Conservation (phyloP, 2,113 vertebrate genomes). For the Sinocyclocheilus anophthalmus region DNA sequence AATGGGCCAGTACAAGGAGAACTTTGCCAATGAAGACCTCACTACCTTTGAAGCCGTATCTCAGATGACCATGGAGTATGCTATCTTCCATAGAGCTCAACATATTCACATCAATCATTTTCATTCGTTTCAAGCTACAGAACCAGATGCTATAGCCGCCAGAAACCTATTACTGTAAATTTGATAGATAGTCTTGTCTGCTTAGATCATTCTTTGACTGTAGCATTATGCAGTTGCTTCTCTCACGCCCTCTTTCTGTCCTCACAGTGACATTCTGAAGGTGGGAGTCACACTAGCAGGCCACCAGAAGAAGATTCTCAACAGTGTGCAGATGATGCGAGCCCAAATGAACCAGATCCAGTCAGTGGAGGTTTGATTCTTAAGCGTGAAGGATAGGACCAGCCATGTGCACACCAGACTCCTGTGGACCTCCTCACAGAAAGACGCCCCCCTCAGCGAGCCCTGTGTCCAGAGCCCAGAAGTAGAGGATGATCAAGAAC, state of each 20-base stretch:
- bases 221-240: background rate
- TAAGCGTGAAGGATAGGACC: slow-evolving; percentile 32
- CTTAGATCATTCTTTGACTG: background rate
- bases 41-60: slow-evolving; percentile 89
- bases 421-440: slow-evolving; percentile 47
- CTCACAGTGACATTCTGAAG: slow-evolving; percentile 88
- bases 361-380: slow-evolving; percentile 92
- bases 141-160: background rate
- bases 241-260: slow-evolving; percentile 58
- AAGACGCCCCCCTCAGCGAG: slow-evolving; percentile 42
- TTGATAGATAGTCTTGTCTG: background rate
- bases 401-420: slow-evolving; percentile 4
- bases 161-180: background rate
- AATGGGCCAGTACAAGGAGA: slow-evolving; percentile 98
- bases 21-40: slow-evolving; percentile 87
- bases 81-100: background rate
- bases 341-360: slow-evolving; percentile 99
- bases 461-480: slow-evolving; percentile 35
- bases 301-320: slow-evolving; percentile 98
- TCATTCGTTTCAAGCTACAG: background rate
- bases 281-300: slow-evolving; percentile 93
- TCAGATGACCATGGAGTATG: slow-evolving; percentile 95
- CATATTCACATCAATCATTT: background rate
- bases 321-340: slow-evolving; percentile 97
- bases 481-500: slow-evolving; percentile 24